Evolutionary conservation across 2,888 invertebrate species (phyloP).

Genomic region (Lochmaea crataegi): DNA sequence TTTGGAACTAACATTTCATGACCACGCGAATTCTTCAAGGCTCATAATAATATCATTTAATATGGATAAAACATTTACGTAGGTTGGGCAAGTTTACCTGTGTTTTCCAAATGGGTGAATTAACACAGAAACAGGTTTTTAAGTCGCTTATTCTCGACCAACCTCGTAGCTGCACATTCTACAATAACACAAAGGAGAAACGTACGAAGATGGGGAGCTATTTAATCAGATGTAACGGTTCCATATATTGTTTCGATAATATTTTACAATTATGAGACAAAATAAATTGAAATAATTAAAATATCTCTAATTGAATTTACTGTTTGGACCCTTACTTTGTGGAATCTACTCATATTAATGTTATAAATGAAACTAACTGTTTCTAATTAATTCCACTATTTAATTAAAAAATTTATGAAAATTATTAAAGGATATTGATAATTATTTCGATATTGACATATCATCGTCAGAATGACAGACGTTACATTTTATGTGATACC

Average conservation of each 20-base stretch:
- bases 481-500: no score
- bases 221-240: slow-evolving; percentile 10
- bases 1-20: not conserved
- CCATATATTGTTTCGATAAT: not conserved
- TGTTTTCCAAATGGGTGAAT: slow-evolving; percentile 19
- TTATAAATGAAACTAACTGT: no score
- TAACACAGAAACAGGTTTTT: slow-evolving; percentile 27
- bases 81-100: slow-evolving; percentile 28
- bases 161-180: slow-evolving; percentile 23
- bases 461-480: no score
- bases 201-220: slow-evolving; percentile 7
- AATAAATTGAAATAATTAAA: no score
- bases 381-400: no score
- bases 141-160: slow-evolving; percentile 25
- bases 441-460: no score
- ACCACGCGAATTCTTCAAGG: slow-evolving; percentile 29
- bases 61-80: slow-evolving; percentile 18
- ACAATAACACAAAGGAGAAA: slow-evolving; percentile 22
- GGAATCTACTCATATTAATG: no score
- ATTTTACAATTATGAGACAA: no score
- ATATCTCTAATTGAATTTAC: no score
- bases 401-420: no score
- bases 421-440: no score
- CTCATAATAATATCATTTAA: slow-evolving; percentile 14
- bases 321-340: no score